Evolutionary conservation across 2,888 invertebrate genomes (phyloP).

Genomic region (Buathra laborator): DNA sequence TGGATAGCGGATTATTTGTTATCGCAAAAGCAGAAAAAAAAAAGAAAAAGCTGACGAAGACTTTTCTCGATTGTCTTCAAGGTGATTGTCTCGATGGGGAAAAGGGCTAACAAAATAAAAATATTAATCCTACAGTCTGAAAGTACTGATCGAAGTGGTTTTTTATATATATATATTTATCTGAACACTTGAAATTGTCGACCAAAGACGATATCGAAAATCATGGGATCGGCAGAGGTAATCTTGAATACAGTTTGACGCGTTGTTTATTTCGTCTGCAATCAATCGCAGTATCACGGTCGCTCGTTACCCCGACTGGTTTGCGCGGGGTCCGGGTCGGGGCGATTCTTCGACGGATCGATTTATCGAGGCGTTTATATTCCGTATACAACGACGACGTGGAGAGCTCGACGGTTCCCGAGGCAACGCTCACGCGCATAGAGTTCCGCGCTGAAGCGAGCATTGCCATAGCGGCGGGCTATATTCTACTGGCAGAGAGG

Average conservation of each 20-base stretch:
- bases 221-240: not conserved
- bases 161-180: no score
- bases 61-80: no score
- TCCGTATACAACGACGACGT: constrained; percentile 29
- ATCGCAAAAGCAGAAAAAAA: not conserved
- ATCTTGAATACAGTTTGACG: constrained; percentile 12
- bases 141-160: no score
- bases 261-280: constrained; percentile 10
- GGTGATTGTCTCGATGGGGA: not conserved
- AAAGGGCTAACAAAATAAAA: no score
- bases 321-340: not conserved
- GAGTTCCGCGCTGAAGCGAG: constrained; percentile 11
- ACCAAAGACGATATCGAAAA: not conserved
- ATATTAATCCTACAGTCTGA: no score
- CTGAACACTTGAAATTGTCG: not conserved
- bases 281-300: constrained; percentile 49
- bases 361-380: constrained; percentile 38
- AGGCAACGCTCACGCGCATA: constrained; percentile 30
- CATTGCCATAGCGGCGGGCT: not conserved
- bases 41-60: no score
- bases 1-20: constrained; percentile 11
- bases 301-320: constrained; percentile 40
- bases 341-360: constrained; percentile 44
- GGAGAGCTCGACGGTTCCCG: constrained; percentile 28
- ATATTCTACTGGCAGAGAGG: constrained; percentile 13